Evolutionary conservation across 2,888 invertebrate genomes (phyloP), one percentile per base, ranked within the genome.

Genomic region (Mythimna impura): DNA sequence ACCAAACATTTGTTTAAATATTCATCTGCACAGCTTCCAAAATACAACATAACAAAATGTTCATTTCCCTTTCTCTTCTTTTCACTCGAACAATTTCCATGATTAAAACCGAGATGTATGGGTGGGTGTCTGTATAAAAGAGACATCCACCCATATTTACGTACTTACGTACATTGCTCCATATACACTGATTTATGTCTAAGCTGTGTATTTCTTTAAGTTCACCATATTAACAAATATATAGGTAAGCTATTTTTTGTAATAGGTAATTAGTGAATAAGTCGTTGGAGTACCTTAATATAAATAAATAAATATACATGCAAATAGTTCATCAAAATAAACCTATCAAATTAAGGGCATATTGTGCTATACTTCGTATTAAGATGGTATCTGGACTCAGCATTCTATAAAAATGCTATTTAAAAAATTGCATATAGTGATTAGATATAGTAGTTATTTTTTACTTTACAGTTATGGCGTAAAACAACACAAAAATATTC

Each of bases 161-260:
- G n/a, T n/a, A n/a, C n/a, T n/a, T 50, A 43, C 20, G 43, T 67
- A 58, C 60, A 64, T 65, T 64, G 36, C 80, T 65, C 12, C 12
- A 17, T 57, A 12, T 1, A 22, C 22, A 25, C 25, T 25, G 25
- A 25, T 25, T 25, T 25, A 25, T 25, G 25, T 25, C 25, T 25
- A 25, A 25, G 25, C 25, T 25, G 25, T 25, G 25, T 25, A 25
- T 2, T 25, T 25, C 25, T 25, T 25, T 25, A 25, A 25, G 25
- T 25, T 25, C 25, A 25, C 25, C 25, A 25, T 25, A 25, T 1
- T 25, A 25, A 25, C 25, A 25, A 25, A 25, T 25, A 25, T 25
- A 25, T 25, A 25, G 1, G 25, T 25, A 25, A 25, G 25, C 25
- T 25, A 25, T 25, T 25, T 25, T 25, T 25, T 25, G 25, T 25